Conservation (phyloP, 2,113 vertebrate species). For the Ctenodactylus gundi region DNA sequence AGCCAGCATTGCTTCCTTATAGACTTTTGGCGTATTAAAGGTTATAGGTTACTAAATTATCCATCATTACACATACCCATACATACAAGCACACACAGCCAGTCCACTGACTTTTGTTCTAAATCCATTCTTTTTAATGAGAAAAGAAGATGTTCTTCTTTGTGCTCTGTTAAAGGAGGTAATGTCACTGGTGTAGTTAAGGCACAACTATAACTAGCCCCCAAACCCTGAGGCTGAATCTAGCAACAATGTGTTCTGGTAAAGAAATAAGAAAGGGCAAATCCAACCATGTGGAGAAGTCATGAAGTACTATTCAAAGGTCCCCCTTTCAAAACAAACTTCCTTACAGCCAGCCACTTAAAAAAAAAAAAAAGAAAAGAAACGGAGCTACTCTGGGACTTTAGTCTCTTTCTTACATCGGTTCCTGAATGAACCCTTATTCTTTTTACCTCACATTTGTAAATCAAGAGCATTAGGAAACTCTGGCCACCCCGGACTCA, state of each 20-base stretch:
- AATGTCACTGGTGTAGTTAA: neutral
- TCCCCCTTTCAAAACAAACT: neutral
- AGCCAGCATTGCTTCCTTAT: neutral
- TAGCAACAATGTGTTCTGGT: neutral
- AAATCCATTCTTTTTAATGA: neutral
- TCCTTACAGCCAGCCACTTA: neutral
- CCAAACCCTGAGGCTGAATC: neutral
- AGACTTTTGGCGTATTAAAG: neutral
- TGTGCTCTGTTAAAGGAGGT: constrained; percentile 5
- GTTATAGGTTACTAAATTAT: constrained; percentile 16
- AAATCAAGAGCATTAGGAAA: constrained; percentile 35
- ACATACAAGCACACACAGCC: neutral
- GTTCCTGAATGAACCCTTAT: neutral
- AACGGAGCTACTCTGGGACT: neutral
- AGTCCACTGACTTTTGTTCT: neutral
- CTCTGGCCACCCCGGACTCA: neutral
- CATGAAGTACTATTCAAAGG: neutral
- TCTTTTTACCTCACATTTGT: constrained; percentile 22
- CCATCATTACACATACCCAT: neutral
- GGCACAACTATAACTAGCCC: neutral
- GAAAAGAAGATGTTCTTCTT: constrained; percentile 4
- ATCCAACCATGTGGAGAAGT: neutral
- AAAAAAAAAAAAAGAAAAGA: neutral
- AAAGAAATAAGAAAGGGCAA: constrained; percentile 28
- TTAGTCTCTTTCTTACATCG: neutral